Evolutionary conservation across 2,888 invertebrate genomes (phyloP).

Genomic region (Spodoptera picta): DNA sequence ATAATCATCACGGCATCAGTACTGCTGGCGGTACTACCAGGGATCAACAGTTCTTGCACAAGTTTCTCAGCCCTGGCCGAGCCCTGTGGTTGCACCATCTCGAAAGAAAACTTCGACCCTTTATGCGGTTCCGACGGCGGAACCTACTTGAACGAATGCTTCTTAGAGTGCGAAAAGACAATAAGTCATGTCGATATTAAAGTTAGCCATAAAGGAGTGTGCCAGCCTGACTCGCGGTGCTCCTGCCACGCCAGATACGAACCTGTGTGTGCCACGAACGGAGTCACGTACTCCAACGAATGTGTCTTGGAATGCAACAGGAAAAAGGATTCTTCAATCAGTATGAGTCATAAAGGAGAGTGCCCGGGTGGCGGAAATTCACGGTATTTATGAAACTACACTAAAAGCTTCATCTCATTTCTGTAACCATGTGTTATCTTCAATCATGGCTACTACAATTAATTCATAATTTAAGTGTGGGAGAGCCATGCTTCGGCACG

Average conservation of each 20-base stretch:
- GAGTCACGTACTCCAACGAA: slow-evolving; percentile 90
- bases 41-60: neutral
- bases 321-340: slow-evolving; percentile 5
- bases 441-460: no score
- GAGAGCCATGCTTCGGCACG: no score
- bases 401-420: no score
- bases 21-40: neutral
- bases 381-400: slow-evolving; percentile 8
- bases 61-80: slow-evolving; percentile 6
- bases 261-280: slow-evolving; percentile 91
- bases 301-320: slow-evolving; percentile 50
- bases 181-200: neutral
- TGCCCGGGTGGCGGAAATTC: slow-evolving; percentile 2
- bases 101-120: slow-evolving; percentile 63
- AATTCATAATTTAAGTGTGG: no score
- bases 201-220: slow-evolving; percentile 14
- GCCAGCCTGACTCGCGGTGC: slow-evolving; percentile 9
- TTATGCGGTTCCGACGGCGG: slow-evolving; percentile 92
- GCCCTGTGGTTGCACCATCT: slow-evolving; percentile 30
- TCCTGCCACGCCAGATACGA: slow-evolving; percentile 3
- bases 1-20: slow-evolving; percentile 7
- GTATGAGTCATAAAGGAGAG: slow-evolving; percentile 1
- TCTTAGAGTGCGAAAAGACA: slow-evolving; percentile 38
- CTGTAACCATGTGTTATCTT: no score
- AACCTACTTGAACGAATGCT: slow-evolving; percentile 89